These are phyloP conservation scores for Coregonus sp. DNA, from an alignment of 2,797 vertebrate species.

Conservation along the genomic window DNA sequence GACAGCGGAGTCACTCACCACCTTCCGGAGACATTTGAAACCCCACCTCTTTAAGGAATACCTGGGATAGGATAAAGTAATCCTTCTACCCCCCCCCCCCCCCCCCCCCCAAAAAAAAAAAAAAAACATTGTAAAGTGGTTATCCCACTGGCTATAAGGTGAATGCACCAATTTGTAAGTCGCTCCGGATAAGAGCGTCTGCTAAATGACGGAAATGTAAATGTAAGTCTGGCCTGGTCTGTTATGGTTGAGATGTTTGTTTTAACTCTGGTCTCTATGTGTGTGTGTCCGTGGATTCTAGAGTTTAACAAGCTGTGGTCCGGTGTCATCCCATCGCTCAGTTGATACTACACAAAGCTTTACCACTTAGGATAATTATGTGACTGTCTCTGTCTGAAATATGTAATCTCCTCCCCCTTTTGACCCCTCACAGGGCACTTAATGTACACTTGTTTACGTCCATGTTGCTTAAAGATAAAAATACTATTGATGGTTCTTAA, in stretches of 20 bases:
- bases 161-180: no score
- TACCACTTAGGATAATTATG: constrained; percentile 26
- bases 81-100: no score
- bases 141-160: no score
- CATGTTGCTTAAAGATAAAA: constrained; percentile 36
- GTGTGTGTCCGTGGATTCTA: no score
- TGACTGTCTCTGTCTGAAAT: constrained; percentile 16
- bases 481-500: constrained; percentile 1
- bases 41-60: no score
- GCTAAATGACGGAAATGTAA: no score
- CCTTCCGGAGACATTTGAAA: no score
- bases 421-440: constrained; percentile 14
- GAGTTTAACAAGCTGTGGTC: constrained; percentile 23
- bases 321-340: constrained; percentile 31
- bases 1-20: no score
- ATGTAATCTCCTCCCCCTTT: background rate
- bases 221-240: constrained; percentile 18
- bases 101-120: no score
- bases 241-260: constrained; percentile 35
- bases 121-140: no score
- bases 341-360: constrained; percentile 13
- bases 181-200: no score
- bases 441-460: constrained; percentile 28
- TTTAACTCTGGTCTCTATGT: constrained; percentile 29
- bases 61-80: no score